phyloP scores from a whole-genome alignment of 2,888 invertebrate genomes.

The Pseudococcus jackbeardsleyi region DNA sequence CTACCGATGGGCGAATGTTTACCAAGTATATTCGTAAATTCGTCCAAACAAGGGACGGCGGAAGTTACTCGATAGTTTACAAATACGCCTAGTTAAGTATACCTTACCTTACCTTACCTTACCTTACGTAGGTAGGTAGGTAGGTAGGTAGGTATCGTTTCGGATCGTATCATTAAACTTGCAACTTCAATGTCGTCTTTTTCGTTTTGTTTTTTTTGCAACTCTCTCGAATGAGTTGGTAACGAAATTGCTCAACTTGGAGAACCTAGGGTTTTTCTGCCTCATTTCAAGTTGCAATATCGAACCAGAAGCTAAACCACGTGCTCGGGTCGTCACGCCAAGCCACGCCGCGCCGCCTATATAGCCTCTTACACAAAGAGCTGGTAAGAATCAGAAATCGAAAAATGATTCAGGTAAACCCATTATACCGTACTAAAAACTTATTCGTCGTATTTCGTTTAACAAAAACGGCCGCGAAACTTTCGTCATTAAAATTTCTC shows the following conservation, averaged over 20 bases:
- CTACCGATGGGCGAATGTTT: too few species aligned
- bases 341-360: too few species aligned
- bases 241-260: background rate
- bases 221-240: background rate
- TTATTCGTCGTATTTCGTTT: conserved; percentile 24
- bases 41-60: too few species aligned
- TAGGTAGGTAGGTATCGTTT: too few species aligned
- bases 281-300: background rate
- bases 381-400: background rate
- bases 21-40: too few species aligned
- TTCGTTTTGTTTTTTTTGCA: too few species aligned
- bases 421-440: background rate
- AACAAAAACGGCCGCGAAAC: conserved; percentile 25
- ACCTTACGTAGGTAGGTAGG: too few species aligned
- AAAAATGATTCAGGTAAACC: conserved; percentile 29
- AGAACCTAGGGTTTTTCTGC: background rate
- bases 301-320: background rate
- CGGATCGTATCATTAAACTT: too few species aligned
- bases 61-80: too few species aligned
- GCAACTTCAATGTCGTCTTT: too few species aligned
- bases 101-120: too few species aligned
- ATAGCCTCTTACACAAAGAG: conserved; percentile 1
- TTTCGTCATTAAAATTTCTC: conserved; percentile 21
- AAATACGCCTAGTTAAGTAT: too few species aligned
- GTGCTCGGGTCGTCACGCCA: background rate